A percentile compares a stretch with the other conserved stretches of the same genome.
Conservation (phyloP, 2,888 invertebrate species). For the Selenia dentaria region DNA sequence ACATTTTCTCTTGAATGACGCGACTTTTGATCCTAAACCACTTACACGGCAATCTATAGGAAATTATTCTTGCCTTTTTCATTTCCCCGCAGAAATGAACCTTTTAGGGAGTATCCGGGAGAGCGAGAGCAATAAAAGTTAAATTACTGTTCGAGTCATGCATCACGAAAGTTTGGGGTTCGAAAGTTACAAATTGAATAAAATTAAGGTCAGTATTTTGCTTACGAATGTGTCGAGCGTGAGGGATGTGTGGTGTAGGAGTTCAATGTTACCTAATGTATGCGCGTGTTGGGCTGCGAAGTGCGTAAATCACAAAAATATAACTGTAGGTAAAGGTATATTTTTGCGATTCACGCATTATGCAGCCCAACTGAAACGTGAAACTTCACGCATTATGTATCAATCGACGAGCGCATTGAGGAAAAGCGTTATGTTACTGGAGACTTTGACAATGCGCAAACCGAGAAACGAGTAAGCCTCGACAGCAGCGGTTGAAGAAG, state of each 20-base stretch:
- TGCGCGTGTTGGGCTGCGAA: not conserved
- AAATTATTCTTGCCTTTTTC: conserved; percentile 48
- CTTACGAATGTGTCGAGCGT: conserved; percentile 36
- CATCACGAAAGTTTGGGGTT: conserved; percentile 79
- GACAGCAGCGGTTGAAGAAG: too few species aligned
- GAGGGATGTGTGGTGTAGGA: conserved; percentile 36
- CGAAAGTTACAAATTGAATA: conserved; percentile 79
- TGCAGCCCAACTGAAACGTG: too few species aligned
- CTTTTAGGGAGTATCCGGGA: conserved; percentile 57
- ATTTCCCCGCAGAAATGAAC: conserved; percentile 55
- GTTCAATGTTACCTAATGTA: conserved; percentile 19
- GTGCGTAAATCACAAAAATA: not conserved
- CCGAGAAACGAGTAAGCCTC: too few species aligned
- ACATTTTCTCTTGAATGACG: conserved; percentile 31
- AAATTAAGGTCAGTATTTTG: conserved; percentile 70
- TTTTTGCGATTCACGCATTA: too few species aligned
- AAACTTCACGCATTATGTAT: too few species aligned
- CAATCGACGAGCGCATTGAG: too few species aligned
- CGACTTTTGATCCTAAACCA: conserved; percentile 35
- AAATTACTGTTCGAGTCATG: conserved; percentile 78
- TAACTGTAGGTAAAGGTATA: too few species aligned
- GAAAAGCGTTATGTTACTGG: too few species aligned
- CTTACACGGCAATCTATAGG: conserved; percentile 38
- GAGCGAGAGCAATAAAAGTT: conserved; percentile 76
- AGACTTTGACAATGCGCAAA: too few species aligned